Evolutionary conservation across 2,888 invertebrate species (phyloP).

Genomic region (Agriotes lineatus): DNA sequence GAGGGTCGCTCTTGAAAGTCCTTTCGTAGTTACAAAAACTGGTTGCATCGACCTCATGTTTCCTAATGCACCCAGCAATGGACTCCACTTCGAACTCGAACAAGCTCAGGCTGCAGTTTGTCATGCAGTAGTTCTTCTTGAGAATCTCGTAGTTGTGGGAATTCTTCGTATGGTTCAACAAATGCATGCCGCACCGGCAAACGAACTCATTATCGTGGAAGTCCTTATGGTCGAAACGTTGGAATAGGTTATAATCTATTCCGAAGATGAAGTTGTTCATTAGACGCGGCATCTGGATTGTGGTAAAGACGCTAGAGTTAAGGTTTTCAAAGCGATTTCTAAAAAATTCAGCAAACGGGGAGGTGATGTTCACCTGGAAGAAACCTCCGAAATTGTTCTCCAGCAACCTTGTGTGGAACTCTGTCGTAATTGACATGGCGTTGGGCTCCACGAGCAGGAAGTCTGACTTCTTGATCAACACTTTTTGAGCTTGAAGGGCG

Average conservation of each 20-base stretch:
- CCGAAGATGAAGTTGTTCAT: constrained; percentile 24
- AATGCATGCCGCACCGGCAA: constrained; percentile 28
- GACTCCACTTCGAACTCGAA: constrained; percentile 36
- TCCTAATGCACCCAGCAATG: constrained; percentile 10
- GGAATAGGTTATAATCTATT: neutral
- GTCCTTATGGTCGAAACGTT: constrained; percentile 29
- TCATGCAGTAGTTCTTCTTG: constrained; percentile 30
- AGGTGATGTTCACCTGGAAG: constrained; percentile 20
- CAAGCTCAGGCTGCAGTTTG: constrained; percentile 29
- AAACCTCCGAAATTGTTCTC: constrained; percentile 16
- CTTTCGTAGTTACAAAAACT: constrained; percentile 26
- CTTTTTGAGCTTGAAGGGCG: constrained; percentile 10
- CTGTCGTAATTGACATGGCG: constrained; percentile 10
- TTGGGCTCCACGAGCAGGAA: neutral
- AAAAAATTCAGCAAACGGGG: constrained; percentile 31
- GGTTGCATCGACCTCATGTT: constrained; percentile 7
- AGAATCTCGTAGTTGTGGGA: constrained; percentile 35
- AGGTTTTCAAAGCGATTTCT: constrained; percentile 27
- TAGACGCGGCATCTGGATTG: constrained; percentile 4
- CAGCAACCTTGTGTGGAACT: constrained; percentile 27
- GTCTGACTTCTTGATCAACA: constrained; percentile 11
- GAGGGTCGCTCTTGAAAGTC: neutral
- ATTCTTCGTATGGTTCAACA: constrained; percentile 15
- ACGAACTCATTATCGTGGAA: constrained; percentile 29
- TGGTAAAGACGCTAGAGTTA: neutral